Conservation (phyloP, 2,797 vertebrate genomes). For the Sus cebifrons region DNA sequence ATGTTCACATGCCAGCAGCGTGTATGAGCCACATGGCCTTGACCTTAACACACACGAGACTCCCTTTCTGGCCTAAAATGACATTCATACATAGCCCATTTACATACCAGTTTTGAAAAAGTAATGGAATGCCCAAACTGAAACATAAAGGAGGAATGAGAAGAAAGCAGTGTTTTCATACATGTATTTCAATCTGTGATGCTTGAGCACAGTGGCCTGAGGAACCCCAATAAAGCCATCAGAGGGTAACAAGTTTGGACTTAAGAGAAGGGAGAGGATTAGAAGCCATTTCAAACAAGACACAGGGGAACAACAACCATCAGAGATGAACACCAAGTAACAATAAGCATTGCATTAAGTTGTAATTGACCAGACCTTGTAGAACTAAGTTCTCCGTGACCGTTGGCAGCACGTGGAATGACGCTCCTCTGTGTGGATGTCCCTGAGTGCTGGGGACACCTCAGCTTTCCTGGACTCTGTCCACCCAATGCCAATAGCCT, state of each 20-base stretch:
- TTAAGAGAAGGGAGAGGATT: not conserved
- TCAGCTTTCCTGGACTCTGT: accelerated
- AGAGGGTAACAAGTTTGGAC: not conserved
- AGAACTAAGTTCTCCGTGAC: not conserved
- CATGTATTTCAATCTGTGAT: not conserved
- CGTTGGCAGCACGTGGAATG: too few relatives aligned
- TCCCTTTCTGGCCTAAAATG: not conserved
- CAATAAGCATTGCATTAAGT: not conserved
- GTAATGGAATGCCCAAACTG: not conserved
- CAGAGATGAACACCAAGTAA: not conserved
- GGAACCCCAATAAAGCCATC: accelerated
- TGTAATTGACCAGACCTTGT: not conserved
- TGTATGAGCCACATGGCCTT: not conserved
- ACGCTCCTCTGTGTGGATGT: accelerated
- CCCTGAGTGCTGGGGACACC: not conserved
- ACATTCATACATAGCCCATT: not conserved
- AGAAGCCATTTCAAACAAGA: not conserved
- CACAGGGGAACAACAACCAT: not conserved
- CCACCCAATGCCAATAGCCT: not conserved
- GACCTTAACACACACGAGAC: accelerated
- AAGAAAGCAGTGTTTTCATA: not conserved
- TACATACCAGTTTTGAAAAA: not conserved
- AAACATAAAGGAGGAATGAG: not conserved
- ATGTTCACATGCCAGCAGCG: not conserved
- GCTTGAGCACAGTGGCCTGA: accelerated